Evolutionary conservation across 2,888 invertebrate species (phyloP).

Genomic region (Leucophenga montana): DNA sequence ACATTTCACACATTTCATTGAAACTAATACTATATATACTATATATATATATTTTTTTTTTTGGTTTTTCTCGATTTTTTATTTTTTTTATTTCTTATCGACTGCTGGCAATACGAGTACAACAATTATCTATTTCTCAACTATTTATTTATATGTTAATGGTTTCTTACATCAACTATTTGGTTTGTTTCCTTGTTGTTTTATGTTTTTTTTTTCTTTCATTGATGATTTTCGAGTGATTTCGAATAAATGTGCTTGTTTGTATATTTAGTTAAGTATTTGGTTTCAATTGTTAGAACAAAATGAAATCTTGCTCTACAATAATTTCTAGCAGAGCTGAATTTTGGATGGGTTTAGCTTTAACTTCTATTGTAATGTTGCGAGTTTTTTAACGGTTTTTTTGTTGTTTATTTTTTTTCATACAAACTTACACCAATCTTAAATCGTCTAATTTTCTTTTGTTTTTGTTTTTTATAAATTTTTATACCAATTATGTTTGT

Average conservation of each 20-base stretch:
- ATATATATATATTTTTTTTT: slow-evolving; percentile 50
- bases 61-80: slow-evolving; percentile 52
- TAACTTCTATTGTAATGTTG: too few relatives aligned
- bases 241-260: slow-evolving; percentile 37
- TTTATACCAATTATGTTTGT: too few relatives aligned
- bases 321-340: too few relatives aligned
- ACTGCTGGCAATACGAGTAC: slow-evolving; percentile 52
- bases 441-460: too few relatives aligned
- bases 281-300: too few relatives aligned
- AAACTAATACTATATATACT: slow-evolving; percentile 13
- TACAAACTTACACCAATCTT: too few relatives aligned
- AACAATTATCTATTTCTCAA: slow-evolving; percentile 59
- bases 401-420: too few relatives aligned
- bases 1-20: slow-evolving; percentile 53
- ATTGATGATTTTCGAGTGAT: slow-evolving; percentile 25
- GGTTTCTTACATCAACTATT: slow-evolving; percentile 43
- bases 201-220: slow-evolving; percentile 26
- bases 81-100: slow-evolving; percentile 41
- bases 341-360: too few relatives aligned
- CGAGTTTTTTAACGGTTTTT: too few relatives aligned
- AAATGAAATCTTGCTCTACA: too few relatives aligned
- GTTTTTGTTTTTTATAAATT: too few relatives aligned
- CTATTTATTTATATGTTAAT: slow-evolving; percentile 62
- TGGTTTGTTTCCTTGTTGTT: slow-evolving; percentile 33
- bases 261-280: background rate